Percentiles rank a stretch among this genome's conserved stretches.
These are phyloP conservation scores for Sminthopsis crassicaudata DNA, from an alignment of 2,113 vertebrate genomes.

Conservation along the genomic window DNA sequence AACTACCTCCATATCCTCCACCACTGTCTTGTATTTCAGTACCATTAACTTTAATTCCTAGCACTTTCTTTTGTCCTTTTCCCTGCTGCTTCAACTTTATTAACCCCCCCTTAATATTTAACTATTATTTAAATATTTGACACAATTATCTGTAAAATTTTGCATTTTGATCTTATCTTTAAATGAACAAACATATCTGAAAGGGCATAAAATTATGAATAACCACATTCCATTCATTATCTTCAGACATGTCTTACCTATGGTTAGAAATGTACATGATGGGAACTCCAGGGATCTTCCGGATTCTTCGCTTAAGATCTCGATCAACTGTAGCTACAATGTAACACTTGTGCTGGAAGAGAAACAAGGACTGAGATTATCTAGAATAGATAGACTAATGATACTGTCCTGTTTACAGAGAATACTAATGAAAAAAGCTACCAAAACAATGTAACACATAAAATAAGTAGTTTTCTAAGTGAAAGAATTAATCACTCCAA, in stretches of 20 bases:
- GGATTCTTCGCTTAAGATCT: constrained; percentile 95
- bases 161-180: constrained; percentile 40
- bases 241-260: constrained; percentile 86
- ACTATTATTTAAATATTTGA: constrained; percentile 35
- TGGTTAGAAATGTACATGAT: constrained; percentile 99
- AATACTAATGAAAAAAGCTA: not conserved
- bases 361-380: not conserved
- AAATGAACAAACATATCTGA: not conserved
- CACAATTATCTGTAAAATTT: not conserved
- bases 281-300: constrained; percentile 98
- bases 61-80: constrained; percentile 45
- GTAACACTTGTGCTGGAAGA: constrained; percentile 96
- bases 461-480: not conserved
- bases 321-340: constrained; percentile 98
- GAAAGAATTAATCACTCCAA: not conserved
- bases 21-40: constrained; percentile 26
- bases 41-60: constrained; percentile 38
- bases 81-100: constrained; percentile 44
- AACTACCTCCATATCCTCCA: not conserved
- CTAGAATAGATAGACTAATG: not conserved
- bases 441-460: not conserved
- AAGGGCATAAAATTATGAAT: not conserved
- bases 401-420: fast-evolving
- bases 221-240: not conserved
- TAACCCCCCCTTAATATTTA: constrained; percentile 18